Evolutionary conservation across 2,888 invertebrate genomes (phyloP).

Genomic region (Digitonthophagus gazella): DNA sequence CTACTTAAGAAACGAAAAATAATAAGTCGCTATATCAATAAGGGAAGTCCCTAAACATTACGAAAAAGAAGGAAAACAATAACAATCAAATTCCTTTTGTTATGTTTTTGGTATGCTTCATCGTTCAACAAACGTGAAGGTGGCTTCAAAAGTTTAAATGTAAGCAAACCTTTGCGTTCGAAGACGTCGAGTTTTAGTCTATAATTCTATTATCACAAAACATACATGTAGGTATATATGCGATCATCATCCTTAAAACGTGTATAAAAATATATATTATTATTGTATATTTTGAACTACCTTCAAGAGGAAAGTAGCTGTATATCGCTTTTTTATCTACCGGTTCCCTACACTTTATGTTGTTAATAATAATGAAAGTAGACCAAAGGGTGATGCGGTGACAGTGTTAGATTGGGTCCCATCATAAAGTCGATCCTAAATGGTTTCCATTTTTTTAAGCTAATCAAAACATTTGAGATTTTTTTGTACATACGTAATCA

Average conservation of each 20-base stretch:
- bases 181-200: too few species aligned
- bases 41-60: too few species aligned
- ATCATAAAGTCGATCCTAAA: too few species aligned
- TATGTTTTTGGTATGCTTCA: background rate
- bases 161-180: background rate
- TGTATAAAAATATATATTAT: conserved; percentile 15
- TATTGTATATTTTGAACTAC: background rate
- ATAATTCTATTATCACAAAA: conserved; percentile 14
- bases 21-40: too few species aligned
- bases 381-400: conserved; percentile 1
- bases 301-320: background rate
- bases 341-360: background rate
- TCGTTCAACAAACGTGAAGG: background rate
- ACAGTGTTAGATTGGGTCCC: too few species aligned
- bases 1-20: too few species aligned
- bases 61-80: too few species aligned
- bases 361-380: conserved; percentile 7
- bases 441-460: too few species aligned
- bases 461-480: too few species aligned
- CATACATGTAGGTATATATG: background rate
- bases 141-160: background rate
- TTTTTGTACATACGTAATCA: too few species aligned
- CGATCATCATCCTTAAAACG: background rate
- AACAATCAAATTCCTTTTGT: too few species aligned
- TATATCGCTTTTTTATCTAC: conserved; percentile 2